phyloP scores from a whole-genome alignment of 2,113 vertebrate genomes.

The Leptosomus discolor region DNA sequence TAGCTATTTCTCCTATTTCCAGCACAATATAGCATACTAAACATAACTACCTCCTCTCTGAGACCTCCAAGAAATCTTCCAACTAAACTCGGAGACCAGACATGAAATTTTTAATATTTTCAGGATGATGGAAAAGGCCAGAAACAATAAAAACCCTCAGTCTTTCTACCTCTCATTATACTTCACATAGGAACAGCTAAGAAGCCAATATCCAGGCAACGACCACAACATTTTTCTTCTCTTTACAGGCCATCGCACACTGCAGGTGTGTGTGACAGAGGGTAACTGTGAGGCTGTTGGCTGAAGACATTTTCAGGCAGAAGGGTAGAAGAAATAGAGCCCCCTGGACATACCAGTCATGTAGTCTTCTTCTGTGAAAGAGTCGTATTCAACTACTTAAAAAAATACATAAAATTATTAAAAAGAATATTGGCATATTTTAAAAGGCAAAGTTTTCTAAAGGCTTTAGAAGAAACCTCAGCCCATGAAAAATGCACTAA shows the following conservation, averaged over 20 bases:
- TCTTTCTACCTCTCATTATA: not conserved
- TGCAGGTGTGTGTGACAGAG: not conserved
- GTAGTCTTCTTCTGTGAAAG: not conserved
- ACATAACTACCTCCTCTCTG: not conserved
- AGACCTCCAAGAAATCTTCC: not conserved
- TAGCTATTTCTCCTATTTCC: not conserved
- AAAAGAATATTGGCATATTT: not conserved
- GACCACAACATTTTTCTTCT: not conserved
- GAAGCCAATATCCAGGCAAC: not conserved
- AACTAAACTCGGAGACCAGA: not conserved
- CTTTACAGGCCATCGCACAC: not conserved
- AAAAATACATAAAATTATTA: not conserved
- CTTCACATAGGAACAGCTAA: not conserved
- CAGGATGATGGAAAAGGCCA: not conserved
- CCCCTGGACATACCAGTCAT: not conserved
- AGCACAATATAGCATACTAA: not conserved
- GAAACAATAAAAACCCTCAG: not conserved
- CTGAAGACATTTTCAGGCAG: not conserved
- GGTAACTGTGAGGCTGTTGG: not conserved
- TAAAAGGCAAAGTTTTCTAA: not conserved
- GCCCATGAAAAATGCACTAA: fast-evolving
- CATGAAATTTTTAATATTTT: not conserved
- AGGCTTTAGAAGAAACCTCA: not conserved
- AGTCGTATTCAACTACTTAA: not conserved
- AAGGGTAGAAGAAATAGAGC: not conserved